Conservation (phyloP, 2,113 vertebrate genomes). For the Hippocampus guttulatus region DNA sequence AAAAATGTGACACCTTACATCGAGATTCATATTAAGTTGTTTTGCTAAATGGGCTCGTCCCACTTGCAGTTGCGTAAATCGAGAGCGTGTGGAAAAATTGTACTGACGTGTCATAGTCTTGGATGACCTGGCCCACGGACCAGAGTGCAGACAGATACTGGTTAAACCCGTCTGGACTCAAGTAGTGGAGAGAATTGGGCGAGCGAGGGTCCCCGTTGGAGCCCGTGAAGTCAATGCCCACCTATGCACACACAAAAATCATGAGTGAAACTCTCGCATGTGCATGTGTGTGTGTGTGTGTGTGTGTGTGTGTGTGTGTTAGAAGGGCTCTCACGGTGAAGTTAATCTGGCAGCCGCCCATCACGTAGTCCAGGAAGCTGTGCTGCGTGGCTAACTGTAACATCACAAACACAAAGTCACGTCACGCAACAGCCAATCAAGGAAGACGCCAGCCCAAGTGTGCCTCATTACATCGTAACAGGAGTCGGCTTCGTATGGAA, state of each 20-base stretch:
- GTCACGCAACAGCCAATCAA: neutral
- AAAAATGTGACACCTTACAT: neutral
- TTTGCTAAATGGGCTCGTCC: neutral
- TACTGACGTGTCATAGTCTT: conserved; percentile 87
- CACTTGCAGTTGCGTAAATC: neutral
- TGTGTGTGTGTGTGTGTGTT: too few relatives aligned
- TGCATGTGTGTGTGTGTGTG: too few relatives aligned
- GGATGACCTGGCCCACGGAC: conserved; percentile 88
- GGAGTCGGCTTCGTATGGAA: neutral
- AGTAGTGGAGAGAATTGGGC: conserved; percentile 84
- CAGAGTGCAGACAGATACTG: conserved; percentile 88
- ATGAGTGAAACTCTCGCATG: neutral
- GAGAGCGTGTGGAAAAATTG: neutral
- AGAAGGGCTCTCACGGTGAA: conserved; percentile 42
- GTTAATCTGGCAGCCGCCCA: conserved; percentile 68
- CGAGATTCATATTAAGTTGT: neutral
- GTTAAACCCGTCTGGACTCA: conserved; percentile 85
- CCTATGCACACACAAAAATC: conserved; percentile 60
- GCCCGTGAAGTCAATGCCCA: conserved; percentile 92
- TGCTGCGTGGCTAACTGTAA: conserved; percentile 47
- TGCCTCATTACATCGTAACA: neutral
- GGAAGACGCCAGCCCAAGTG: neutral
- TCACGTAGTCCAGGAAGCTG: conserved; percentile 64
- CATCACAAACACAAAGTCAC: conserved; percentile 13
- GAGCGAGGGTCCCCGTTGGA: conserved; percentile 89